These are phyloP conservation scores for Chromobotia macracanthus DNA, from an alignment of 2,797 vertebrate species.

Conservation along the genomic window DNA sequence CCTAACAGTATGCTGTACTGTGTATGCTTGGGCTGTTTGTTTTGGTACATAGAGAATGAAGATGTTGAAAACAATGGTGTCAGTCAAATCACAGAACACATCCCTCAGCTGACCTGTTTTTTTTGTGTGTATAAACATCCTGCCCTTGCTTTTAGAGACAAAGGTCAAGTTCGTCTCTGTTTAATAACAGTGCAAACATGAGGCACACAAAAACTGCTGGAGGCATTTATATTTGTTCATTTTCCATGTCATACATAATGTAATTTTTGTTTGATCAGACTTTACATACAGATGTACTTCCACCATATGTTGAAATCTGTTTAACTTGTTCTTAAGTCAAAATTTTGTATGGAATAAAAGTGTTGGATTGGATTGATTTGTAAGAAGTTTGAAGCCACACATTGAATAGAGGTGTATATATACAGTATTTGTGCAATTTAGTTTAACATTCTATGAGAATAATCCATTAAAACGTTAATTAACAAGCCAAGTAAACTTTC, in stretches of 20 bases:
- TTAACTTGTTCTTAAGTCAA: constrained; percentile 49
- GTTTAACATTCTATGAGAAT: background rate
- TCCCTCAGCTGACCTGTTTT: constrained; percentile 26
- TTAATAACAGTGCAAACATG: constrained; percentile 4
- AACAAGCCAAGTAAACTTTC: too few species aligned
- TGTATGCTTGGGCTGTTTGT: constrained; percentile 82
- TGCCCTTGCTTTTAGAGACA: constrained; percentile 38
- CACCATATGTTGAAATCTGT: constrained; percentile 30
- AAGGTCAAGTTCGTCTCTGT: constrained; percentile 42
- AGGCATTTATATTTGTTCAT: constrained; percentile 36
- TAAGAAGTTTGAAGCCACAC: background rate
- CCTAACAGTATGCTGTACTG: constrained; percentile 79
- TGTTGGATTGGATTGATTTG: constrained; percentile 41
- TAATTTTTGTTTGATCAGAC: constrained; percentile 1
- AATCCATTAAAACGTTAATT: constrained; percentile 12
- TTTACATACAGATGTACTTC: constrained; percentile 22
- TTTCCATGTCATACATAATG: constrained; percentile 36
- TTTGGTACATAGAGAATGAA: constrained; percentile 75
- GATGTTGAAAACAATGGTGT: background rate
- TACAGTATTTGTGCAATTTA: too few species aligned
- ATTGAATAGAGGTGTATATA: background rate
- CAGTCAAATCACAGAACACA: background rate
- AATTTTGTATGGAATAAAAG: constrained; percentile 60
- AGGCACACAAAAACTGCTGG: background rate
- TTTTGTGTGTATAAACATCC: constrained; percentile 29